Percentiles rank a stretch among this genome's conserved stretches.
These are phyloP conservation scores for Alectoris magna DNA, from an alignment of 2,797 vertebrate genomes.

Conservation along the genomic window DNA sequence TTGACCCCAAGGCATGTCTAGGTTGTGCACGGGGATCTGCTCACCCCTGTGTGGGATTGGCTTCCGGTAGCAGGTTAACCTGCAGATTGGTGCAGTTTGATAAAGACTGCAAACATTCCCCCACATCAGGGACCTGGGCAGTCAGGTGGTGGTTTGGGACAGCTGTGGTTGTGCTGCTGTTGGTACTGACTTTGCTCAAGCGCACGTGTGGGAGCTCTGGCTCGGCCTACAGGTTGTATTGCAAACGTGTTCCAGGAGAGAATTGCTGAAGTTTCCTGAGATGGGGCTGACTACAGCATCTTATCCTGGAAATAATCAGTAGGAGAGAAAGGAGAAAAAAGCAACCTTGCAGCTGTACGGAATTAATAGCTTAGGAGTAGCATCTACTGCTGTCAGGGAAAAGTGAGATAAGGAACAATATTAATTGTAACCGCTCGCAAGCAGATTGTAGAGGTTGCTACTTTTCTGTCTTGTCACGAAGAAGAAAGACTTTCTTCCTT, in stretches of 20 bases:
- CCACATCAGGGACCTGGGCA: rapidly evolving
- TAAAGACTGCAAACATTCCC: neutral
- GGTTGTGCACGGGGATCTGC: neutral
- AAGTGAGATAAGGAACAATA: conserved; percentile 24
- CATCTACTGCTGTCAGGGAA: conserved; percentile 15
- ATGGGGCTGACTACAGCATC: neutral
- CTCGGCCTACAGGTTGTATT: neutral
- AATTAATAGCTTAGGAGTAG: conserved; percentile 2
- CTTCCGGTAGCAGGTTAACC: neutral
- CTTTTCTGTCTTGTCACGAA: conserved; percentile 53
- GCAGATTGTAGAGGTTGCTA: neutral
- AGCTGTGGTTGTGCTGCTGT: neutral
- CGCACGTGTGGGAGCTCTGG: neutral
- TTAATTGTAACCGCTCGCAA: conserved; percentile 31
- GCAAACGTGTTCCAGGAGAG: neutral
- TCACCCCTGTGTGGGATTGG: neutral
- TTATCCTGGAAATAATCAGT: conserved; percentile 36
- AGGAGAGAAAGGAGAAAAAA: neutral
- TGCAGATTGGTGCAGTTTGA: neutral
- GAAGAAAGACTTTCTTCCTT: conserved; percentile 56
- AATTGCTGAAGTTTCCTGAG: neutral
- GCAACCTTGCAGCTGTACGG: neutral
- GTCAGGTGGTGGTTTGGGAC: neutral
- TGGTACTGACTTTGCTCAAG: neutral
- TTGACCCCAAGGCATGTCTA: neutral